phyloP scores from a whole-genome alignment of 2,113 vertebrate genomes.

The Actinemys pallida region DNA sequence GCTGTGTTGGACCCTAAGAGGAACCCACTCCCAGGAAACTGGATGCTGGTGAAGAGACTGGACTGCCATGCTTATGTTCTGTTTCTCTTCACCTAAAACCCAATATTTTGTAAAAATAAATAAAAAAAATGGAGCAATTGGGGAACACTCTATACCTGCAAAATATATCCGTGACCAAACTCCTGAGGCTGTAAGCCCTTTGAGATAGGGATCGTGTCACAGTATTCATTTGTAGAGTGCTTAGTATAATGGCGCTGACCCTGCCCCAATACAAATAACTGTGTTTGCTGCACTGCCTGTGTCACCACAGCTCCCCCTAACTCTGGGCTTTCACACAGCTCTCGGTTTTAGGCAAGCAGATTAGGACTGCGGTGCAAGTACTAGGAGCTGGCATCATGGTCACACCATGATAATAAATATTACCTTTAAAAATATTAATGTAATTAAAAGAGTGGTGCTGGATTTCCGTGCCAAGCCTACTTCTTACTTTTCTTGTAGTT shows the following conservation, averaged over 20 bases:
- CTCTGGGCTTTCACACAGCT: background rate
- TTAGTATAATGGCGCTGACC: accelerated
- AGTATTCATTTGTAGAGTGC: background rate
- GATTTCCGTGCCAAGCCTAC: background rate
- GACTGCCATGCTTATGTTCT: background rate
- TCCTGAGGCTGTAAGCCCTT: background rate
- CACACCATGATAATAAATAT: background rate
- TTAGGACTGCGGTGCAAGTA: background rate
- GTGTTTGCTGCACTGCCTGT: background rate
- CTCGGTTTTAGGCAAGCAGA: background rate
- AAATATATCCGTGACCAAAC: background rate
- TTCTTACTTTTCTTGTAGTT: background rate
- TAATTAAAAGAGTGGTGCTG: background rate
- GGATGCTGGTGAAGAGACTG: background rate
- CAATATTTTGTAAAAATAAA: background rate
- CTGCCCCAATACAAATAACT: background rate
- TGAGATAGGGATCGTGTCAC: accelerated
- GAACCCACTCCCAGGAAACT: background rate
- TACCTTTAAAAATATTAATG: background rate
- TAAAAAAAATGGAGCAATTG: background rate
- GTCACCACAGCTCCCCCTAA: background rate
- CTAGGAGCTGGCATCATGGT: background rate
- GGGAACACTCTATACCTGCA: background rate
- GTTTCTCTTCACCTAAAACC: background rate
- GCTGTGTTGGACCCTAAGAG: background rate